Evolutionary conservation across 2,113 vertebrate genomes (phyloP).

Genomic region (Pseudorhombus dupliciocellatus): DNA sequence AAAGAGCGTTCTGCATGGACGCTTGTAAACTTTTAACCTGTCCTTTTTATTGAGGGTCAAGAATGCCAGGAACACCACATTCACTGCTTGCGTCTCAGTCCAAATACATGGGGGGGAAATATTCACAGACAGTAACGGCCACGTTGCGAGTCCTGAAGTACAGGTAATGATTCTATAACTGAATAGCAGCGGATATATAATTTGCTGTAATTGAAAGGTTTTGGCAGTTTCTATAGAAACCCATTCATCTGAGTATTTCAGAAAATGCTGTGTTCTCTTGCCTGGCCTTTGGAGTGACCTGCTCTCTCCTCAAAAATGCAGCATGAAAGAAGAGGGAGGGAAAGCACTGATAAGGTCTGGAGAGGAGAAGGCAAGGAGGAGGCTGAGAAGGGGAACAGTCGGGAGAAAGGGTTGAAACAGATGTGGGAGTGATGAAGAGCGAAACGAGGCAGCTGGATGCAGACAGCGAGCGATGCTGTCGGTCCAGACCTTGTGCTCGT

Average conservation of each 20-base stretch:
- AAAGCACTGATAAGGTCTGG: conserved; percentile 53
- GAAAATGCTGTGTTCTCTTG: conserved; percentile 4
- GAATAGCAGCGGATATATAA: not conserved
- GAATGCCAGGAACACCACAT: conserved; percentile 67
- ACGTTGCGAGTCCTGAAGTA: not conserved
- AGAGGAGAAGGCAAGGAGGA: conserved; percentile 22
- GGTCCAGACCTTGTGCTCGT: conserved; percentile 10
- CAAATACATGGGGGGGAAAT: conserved; percentile 23
- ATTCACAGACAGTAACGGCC: conserved; percentile 22
- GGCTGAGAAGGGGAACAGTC: conserved; percentile 24
- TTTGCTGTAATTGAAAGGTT: not conserved
- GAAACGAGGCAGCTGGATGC: conserved; percentile 52
- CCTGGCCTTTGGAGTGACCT: conserved; percentile 16
- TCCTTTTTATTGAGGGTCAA: conserved; percentile 59
- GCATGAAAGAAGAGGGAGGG: conserved; percentile 36
- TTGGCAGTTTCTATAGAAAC: not conserved
- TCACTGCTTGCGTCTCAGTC: conserved; percentile 30
- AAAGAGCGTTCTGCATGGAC: conserved; percentile 52
- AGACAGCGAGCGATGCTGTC: not conserved
- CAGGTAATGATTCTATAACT: not conserved
- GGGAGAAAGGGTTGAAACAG: conserved; percentile 50
- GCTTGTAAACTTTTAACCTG: conserved; percentile 73
- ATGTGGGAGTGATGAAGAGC: conserved; percentile 56
- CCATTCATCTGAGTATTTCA: conserved; percentile 9
- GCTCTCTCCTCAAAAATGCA: conserved; percentile 35